These are phyloP conservation scores for Lipophrys pholis DNA, from an alignment of 2,113 vertebrate genomes.

Conservation along the genomic window DNA sequence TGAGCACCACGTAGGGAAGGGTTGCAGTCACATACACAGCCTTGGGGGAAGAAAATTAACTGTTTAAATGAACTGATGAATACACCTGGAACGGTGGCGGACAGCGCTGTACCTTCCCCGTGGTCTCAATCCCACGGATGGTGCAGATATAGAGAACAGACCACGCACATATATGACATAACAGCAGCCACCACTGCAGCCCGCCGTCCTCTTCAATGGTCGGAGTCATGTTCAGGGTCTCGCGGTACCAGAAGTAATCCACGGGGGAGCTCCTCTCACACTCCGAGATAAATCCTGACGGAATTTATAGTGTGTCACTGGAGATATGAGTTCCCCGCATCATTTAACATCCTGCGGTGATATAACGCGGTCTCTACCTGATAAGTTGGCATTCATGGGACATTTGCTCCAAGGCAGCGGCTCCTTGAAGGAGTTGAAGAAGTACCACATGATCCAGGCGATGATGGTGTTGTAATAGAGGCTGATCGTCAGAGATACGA, in stretches of 20 bases:
- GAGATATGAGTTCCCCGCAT: background rate
- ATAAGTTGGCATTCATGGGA: conserved; percentile 83
- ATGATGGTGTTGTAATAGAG: conserved; percentile 96
- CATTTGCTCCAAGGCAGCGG: conserved; percentile 91
- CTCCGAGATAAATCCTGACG: conserved; percentile 83
- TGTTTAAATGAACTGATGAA: too few species aligned
- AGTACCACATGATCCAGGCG: conserved; percentile 85
- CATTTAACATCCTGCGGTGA: background rate
- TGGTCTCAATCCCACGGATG: conserved; percentile 94
- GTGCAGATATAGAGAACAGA: conserved; percentile 87
- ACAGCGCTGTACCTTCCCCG: conserved; percentile 87
- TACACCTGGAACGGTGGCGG: too few species aligned
- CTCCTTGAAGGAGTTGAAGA: conserved; percentile 79
- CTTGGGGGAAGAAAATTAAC: conserved; percentile 69
- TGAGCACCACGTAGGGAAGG: conserved; percentile 90
- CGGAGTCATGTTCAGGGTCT: conserved; percentile 88
- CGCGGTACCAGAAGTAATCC: conserved; percentile 94
- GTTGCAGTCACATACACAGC: conserved; percentile 93
- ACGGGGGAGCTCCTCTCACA: conserved; percentile 88
- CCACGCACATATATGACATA: conserved; percentile 89
- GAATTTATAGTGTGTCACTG: background rate
- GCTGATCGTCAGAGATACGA: conserved; percentile 88
- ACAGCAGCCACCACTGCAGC: conserved; percentile 89
- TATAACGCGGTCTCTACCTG: conserved; percentile 78
- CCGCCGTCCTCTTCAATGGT: conserved; percentile 82